Percentiles rank a stretch among this genome's conserved stretches.
phyloP scores from a whole-genome alignment of 2,888 invertebrate genomes.

The Tubulanus polymorphus region DNA sequence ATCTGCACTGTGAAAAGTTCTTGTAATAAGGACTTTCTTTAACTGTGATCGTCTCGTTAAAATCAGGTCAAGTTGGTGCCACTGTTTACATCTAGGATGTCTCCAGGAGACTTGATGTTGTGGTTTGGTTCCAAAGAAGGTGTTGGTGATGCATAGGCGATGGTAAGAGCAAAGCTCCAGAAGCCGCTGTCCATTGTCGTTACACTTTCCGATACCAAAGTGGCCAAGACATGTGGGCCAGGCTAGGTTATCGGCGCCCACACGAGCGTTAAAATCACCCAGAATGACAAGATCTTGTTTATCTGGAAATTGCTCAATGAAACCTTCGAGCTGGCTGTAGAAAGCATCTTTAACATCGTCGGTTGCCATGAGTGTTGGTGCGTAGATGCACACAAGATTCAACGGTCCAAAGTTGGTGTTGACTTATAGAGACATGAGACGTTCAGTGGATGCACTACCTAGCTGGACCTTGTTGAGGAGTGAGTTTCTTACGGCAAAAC shows the following conservation, averaged over 20 bases:
- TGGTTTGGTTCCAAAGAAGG: background rate
- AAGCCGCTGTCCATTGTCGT: conserved; percentile 10
- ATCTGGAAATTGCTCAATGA: background rate
- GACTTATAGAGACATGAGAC: no score
- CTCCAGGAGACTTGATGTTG: background rate
- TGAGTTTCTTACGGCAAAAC: no score
- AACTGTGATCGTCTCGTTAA: no score
- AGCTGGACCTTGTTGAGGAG: no score
- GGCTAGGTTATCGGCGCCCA: conserved; percentile 6
- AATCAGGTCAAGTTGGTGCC: background rate
- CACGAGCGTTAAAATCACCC: conserved; percentile 14
- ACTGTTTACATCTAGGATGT: background rate
- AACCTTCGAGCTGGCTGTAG: background rate
- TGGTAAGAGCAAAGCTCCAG: background rate
- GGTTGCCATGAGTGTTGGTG: conserved; percentile 5
- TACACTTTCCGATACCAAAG: conserved; percentile 5
- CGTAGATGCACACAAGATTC: no score
- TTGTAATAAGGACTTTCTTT: conserved; percentile 1
- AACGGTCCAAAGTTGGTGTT: no score
- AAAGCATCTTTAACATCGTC: background rate
- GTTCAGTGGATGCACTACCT: no score
- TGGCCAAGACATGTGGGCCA: conserved; percentile 10
- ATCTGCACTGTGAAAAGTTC: conserved; percentile 8
- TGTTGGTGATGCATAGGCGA: background rate
- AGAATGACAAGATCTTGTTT: conserved; percentile 7